These are phyloP conservation scores for Lycaena phlaeas DNA, from an alignment of 2,888 invertebrate genomes.

Conservation along the genomic window DNA sequence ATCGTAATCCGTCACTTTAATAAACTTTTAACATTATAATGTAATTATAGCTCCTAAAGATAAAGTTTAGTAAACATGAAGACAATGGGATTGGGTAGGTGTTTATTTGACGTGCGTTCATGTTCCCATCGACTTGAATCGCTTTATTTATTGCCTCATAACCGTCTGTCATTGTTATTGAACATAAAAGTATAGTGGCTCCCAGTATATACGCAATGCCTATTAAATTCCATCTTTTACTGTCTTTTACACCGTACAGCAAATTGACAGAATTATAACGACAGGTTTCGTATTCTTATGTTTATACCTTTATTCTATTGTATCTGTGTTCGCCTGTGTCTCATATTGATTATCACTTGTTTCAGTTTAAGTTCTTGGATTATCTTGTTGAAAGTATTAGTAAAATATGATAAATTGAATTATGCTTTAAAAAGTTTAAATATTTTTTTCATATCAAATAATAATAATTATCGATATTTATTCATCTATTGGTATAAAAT, in stretches of 20 bases:
- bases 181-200: slow-evolving; percentile 39
- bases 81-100: neutral
- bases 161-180: slow-evolving; percentile 49
- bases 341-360: no score
- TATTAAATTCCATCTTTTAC: slow-evolving; percentile 16
- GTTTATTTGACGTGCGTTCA: slow-evolving; percentile 3
- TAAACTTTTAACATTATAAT: slow-evolving; percentile 7
- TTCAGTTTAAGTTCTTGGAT: no score
- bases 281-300: neutral
- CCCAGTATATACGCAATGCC: slow-evolving; percentile 31
- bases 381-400: no score
- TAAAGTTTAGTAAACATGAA: neutral
- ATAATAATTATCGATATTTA: no score
- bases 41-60: neutral
- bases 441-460: no score
- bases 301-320: neutral
- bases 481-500: no score
- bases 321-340: no score
- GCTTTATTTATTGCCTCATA: slow-evolving; percentile 34
- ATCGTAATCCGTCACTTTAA: no score
- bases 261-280: slow-evolving; percentile 8
- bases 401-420: no score
- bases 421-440: no score
- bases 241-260: slow-evolving; percentile 3
- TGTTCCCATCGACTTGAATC: slow-evolving; percentile 26